Base-by-base conservation (phyloP, 2,888 invertebrate genomes). In the Campoletis raptor region DNA sequence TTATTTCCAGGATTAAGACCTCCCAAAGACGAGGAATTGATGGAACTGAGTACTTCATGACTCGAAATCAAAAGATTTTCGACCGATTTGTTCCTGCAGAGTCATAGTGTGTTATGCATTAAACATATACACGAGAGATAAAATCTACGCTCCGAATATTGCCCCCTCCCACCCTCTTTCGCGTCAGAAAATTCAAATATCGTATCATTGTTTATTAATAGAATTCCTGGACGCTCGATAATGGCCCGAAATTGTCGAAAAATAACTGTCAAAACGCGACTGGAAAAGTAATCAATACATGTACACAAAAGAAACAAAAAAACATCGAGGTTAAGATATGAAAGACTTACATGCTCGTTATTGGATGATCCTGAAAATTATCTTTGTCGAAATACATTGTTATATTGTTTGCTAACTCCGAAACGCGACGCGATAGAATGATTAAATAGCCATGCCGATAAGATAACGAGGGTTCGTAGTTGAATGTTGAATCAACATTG, bases 41-140 rank as follows among this genome's bases (percentile, higher is more conserved):
- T 96, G 92, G 96, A 96, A 93, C 95, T 96, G 84, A 96, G 96
- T 86, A 96, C 96, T 94, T 96, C 96, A 92, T 96, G 96, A 83
- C 96, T 96, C 88, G 96, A 96, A 92, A 96, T 95, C 90, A 96
- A 95, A 85, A 96, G 94, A 92, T 96, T 96, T 92, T 96, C 96
- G 92, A 96, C 96, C 12, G 96, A 96, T 92, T 96, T 96, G 94
- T 96, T 95, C 96, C 96, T 96, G 82, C 57, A 69, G 42, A 21
- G 21, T 66, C 30, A 66, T 37, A 52, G 6, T 54, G 24, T 40
- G 12, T 52, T 15, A 52, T 45, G 61, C 36, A 61, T 61, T 40
- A 37, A 61, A 61, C 30, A 61, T 30, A 61, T 30, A 61, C 30
- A 61, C 30, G 7, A 15, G 21, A 54, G 57, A 57, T 57, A 10